These are phyloP conservation scores for Urocyon cinereoargenteus DNA, from an alignment of 2,797 vertebrate genomes.

Conservation along the genomic window DNA sequence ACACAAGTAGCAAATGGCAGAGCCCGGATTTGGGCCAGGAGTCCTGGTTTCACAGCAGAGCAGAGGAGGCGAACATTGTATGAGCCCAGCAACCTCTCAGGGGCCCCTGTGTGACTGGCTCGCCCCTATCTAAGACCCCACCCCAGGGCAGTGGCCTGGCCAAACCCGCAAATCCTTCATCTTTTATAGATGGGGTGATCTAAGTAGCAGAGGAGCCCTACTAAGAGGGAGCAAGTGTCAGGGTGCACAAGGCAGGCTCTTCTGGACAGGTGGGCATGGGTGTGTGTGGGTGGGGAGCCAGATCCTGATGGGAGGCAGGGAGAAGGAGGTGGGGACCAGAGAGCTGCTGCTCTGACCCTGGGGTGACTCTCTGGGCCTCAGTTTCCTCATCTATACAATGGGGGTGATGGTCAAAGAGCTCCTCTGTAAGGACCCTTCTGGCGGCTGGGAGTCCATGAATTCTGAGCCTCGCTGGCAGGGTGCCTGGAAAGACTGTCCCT, in stretches of 20 bases:
- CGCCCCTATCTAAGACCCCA: not conserved
- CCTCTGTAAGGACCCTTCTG: not conserved
- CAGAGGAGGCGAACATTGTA: not conserved
- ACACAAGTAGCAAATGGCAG: not conserved
- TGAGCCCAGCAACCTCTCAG: not conserved
- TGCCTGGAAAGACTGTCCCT: conserved; percentile 66
- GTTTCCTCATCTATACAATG: conserved; percentile 48
- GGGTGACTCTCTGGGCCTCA: conserved; percentile 4
- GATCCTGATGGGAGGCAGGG: not conserved
- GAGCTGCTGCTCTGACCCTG: not conserved
- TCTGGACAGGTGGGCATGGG: not conserved
- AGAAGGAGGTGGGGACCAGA: not conserved
- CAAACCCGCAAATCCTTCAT: too few relatives aligned
- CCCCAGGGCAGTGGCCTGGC: not conserved
- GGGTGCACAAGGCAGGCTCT: not conserved
- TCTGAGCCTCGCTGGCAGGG: conserved; percentile 66
- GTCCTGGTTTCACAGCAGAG: not conserved
- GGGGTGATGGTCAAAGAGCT: not conserved
- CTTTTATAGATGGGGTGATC: not conserved
- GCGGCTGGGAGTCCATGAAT: conserved; percentile 20
- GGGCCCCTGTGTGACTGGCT: not conserved
- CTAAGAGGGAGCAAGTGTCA: not conserved
- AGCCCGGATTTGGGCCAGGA: not conserved
- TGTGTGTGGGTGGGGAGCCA: not conserved
- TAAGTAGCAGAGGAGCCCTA: not conserved